A percentile compares a stretch with the other conserved stretches of the same genome.
These are phyloP conservation scores for Anabacerthia variegaticeps DNA, from an alignment of 2,797 vertebrate genomes.

Conservation along the genomic window DNA sequence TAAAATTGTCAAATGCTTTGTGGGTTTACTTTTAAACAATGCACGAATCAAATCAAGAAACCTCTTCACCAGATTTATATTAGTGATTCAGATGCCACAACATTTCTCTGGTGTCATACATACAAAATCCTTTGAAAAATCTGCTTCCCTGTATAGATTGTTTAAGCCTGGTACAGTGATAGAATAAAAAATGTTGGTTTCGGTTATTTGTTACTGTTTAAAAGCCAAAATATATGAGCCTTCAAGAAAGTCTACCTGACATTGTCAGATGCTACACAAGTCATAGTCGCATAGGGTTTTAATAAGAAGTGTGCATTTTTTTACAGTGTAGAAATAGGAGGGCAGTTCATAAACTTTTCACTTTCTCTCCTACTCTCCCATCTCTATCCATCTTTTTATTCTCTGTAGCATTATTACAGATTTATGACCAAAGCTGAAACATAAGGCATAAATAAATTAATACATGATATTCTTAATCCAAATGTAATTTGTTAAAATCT, in stretches of 20 bases:
- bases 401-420: not conserved
- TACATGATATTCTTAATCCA: not conserved
- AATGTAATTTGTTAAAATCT: not conserved
- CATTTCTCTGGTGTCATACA: not conserved
- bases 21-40: constrained; percentile 1
- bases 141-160: not conserved
- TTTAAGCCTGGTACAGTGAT: not conserved
- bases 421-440: constrained; percentile 15
- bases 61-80: not conserved
- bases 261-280: not conserved
- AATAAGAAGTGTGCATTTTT: not conserved
- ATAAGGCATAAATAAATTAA: not conserved
- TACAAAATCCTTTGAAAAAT: not conserved
- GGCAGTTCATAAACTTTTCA: not conserved
- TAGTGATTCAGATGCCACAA: not conserved
- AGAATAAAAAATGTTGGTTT: not conserved
- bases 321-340: not conserved
- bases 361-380: not conserved
- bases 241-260: not conserved
- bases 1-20: not conserved
- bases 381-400: not conserved
- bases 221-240: not conserved
- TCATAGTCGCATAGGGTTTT: not conserved
- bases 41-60: not conserved
- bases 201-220: not conserved